Base-by-base conservation (phyloP, 2,113 vertebrate genomes). In the Burhinus bistriatus region DNA sequence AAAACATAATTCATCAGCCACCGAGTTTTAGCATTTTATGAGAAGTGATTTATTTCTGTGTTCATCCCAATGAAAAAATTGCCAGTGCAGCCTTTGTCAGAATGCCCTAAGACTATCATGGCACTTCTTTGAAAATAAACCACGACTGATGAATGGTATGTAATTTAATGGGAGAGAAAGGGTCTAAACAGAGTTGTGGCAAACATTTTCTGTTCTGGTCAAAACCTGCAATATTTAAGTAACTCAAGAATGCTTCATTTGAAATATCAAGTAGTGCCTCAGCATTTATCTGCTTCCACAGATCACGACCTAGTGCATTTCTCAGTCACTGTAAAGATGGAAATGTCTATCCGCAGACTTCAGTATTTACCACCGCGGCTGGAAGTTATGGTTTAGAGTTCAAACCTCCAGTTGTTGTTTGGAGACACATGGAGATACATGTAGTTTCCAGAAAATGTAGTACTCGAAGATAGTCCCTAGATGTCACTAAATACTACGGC, bases 401-500 rank as follows among this genome's bases (percentile, higher is more conserved):
- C 57, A 34, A 42, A n/a, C 12, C 14, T 57, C 40, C 38, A 19
- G 32, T 5, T 62, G 61, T 23, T 14, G 9, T 12, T 42, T 18
- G 54, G 29, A 69, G 23, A 19, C 19, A 5, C 17, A 2, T 1
- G 44, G 26, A 32, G n/a, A 44, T 4, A 12, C 7, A 14, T 6
- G 44, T 11, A 0, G 5, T 36, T 92, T 89, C 79, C 79, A 83
- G 44, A 62, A 80, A 17, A 6, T 98, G 97, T 55, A 97, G 30
- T 96, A 57, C 92, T 92, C 13, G 0, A 54, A 79, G 57, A 34
- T 26, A 52, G 89, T 95, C 97, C 95, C 97, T 98, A 98, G 97
- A 97, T 98, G 97, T 97, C 97, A 96, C 96, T 97, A 55, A 97
- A 97, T 73, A 95, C 96, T 96, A 87, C 3, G 49, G 26, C 88